Base-by-base conservation (phyloP, 1,140 invertebrate species). In the Drosophila repleta region DNA sequence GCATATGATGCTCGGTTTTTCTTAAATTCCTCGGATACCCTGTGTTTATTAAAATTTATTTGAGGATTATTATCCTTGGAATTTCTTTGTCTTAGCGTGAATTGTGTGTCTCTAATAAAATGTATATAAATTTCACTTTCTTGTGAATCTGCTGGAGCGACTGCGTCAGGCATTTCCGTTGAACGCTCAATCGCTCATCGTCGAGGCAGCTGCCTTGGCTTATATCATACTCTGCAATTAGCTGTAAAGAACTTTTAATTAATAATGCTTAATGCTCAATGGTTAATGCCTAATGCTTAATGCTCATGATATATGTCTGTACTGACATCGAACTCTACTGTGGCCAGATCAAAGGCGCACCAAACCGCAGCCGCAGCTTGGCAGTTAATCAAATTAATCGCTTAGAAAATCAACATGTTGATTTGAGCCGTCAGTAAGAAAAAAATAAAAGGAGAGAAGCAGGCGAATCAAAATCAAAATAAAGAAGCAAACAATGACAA, bases 381-480 rank as follows among this genome's bases (percentile, higher is more conserved):
- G 74, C 83, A 88, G 79, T 88, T 88, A 88, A 88, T 88, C 83
- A 88, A 88, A 76, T 83, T 88, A 83, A 88, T 88, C 88, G 83
- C 79, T 74, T 66, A 88, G 83, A 88, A 87, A 87, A 87, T 87
- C 82, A 87, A 81, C 82, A 85, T 87, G 81, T 85, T 82, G 17
- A 66, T 57, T 75, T 76, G 49, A 63, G 65, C 55, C 62, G 74
- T 56, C 58, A 52, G 24, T 32, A 18, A 13, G 57, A 37, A 32
- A 26, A 26, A 39, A 7, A 20, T n/a, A 39, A 21, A 15, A 65
- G 20, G 35, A 41, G 46, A 52, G 21, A 41, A 51, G 17, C 7
- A 46, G 35, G 15, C 39, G 24, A 63, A 69, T 57, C 71, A 69
- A 62, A 81, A 60, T 43, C 41, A 26, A 72, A 71, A 70, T 61